Evolutionary conservation across 2,888 invertebrate genomes (phyloP), one percentile per base, ranked within the genome.

Genomic region (Sphinx pinastri): DNA sequence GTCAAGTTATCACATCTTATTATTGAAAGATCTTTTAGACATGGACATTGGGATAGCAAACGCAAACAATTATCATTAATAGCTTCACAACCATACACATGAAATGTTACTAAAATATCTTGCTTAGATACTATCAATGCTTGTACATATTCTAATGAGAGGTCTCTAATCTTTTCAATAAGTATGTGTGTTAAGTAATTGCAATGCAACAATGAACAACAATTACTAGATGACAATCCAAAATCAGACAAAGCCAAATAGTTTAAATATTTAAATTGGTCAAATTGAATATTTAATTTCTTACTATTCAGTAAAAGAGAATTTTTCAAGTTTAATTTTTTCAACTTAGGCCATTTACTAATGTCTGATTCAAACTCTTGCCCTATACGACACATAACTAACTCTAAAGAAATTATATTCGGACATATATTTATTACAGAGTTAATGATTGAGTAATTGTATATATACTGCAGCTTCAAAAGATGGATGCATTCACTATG

Each of bases 361-460:
- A 93, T 71, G 71, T 90, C 87, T 25, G 84, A 76, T 77, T 88
- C 88, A 73, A 94, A 88, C 52, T 89, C 87, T 73, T 87, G 87
- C 68, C 81, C 80, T 47, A 94, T 80, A 67, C 88, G 80, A 72
- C 94, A 94, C 94, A 94, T 94, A 1, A 92, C 84, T 68, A 94
- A 76, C 79, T 93, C 92, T 25, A 94, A 73, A 25, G 89, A 87
- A 47, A 80, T 82, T 57, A 94, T 81, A 76, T 93, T 88, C 25
- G 74, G 72, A 77, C 94, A 93, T 71, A 84, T 79, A 7, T 84
- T 81, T 68, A 90, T 80, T 54, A 94, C 81, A 47, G 85, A 79
- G 75, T 85, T 85, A 31, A 93, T 85, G 13, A 82, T 75, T 19
- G 84, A 74, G 72, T 92, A 93, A 71, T 82, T 87, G 74, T 91